Evolutionary conservation across 2,113 vertebrate species (phyloP), one percentile per base, ranked within the genome.

Genomic region (Taurulus bubalis): DNA sequence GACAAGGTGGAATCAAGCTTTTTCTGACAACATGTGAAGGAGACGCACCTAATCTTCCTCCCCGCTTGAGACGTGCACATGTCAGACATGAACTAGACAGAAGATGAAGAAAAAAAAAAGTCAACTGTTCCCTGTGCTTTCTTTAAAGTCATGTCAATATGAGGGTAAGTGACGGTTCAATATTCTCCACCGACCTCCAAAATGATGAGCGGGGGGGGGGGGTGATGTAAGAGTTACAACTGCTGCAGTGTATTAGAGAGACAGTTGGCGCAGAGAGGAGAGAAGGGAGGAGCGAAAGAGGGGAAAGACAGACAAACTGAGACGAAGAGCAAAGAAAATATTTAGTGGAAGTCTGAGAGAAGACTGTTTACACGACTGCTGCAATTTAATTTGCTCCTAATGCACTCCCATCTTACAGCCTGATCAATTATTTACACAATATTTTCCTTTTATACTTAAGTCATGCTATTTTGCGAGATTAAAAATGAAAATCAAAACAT

Each of bases 191-290:
- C 83, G 59, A 85, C 87, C 79, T 90, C 87, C 72, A 77, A 87
- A 92, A 90, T 87, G 82, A 92, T 80, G 77, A 62, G 73, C 76
- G 84, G 38, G 30, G 73, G 75, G 85, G 51, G 40, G 53, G 68
- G 79, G 67, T 89, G 77, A 90, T 90, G 91, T 83, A 92, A 91
- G 88, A 91, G 77, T 93, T 94, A 91, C 87, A 87, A 82, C 87
- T 90, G 82, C 84, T 92, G 90, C 83, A 89, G 87, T 85, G 84
- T 87, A 89, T 88, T 84, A 85, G 71, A 85, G 71, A 77, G 74
- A 85, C 82, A 85, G 77, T 62, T 85, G 86, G 75, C 40, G 79
- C 79, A 83, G 86, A 55, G 73, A 79, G 71, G 63, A 78, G 65
- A 63, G 36, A 53, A 77, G 71, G 74, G 77, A 56, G 73, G 76